Percentiles rank a stretch among this genome's conserved stretches.
phyloP scores from a whole-genome alignment of 2,888 invertebrate species.

The Timandra comae region DNA sequence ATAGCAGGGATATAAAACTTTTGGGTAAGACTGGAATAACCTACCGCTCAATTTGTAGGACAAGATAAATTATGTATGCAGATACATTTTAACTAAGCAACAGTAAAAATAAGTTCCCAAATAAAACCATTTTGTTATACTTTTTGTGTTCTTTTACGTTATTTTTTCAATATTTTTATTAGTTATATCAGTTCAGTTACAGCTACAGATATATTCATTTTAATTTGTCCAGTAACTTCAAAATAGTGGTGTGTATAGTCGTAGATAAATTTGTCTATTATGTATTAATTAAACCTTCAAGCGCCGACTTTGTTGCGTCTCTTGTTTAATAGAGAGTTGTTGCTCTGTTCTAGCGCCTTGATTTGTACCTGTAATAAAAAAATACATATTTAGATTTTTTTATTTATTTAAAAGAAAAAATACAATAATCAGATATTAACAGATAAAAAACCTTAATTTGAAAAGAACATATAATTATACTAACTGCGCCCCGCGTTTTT shows the following conservation, averaged over 20 bases:
- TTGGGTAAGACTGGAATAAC: no score
- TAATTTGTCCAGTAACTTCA: no score
- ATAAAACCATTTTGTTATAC: neutral
- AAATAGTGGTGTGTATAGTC: no score
- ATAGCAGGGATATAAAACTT: no score
- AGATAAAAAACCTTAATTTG: no score
- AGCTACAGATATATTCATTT: constrained; percentile 5
- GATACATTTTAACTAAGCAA: neutral
- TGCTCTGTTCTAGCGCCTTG: constrained; percentile 93
- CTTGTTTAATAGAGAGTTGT: constrained; percentile 94
- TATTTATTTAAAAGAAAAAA: neutral
- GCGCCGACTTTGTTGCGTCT: constrained; percentile 79
- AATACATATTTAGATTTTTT: no score
- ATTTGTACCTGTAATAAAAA: constrained; percentile 94
- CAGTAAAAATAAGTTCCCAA: no score
- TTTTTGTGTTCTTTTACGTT: neutral
- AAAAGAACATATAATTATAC: no score
- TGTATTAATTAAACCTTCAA: no score
- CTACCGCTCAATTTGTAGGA: no score
- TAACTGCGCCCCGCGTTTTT: no score
- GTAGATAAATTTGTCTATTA: constrained; percentile 3
- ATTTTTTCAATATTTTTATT: neutral
- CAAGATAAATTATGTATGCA: neutral
- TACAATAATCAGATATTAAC: neutral
- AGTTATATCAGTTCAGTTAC: constrained; percentile 3